Conservation (phyloP, 2,888 invertebrate species). For the Diloba caeruleocephala region DNA sequence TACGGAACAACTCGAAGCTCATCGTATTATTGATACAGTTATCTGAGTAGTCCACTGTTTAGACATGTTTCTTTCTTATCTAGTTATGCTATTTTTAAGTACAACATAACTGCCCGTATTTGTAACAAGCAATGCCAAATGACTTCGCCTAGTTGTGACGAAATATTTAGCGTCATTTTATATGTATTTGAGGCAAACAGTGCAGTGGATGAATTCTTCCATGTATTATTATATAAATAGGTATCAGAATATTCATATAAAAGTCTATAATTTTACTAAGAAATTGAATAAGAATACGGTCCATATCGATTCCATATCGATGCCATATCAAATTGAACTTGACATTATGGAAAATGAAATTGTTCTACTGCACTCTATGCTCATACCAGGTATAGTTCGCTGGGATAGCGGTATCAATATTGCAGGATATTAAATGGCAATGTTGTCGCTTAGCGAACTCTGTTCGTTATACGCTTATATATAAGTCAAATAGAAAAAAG, state of each 20-base stretch:
- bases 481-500: slow-evolving; percentile 13
- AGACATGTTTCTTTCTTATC: slow-evolving; percentile 24
- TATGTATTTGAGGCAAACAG: slow-evolving; percentile 11
- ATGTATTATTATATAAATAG: not conserved
- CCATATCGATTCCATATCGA: slow-evolving; percentile 46
- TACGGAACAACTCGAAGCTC: slow-evolving; percentile 19
- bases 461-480: slow-evolving; percentile 7
- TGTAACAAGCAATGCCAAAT: slow-evolving; percentile 28
- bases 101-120: slow-evolving; percentile 25
- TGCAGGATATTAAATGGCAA: slow-evolving; percentile 11
- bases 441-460: slow-evolving; percentile 5
- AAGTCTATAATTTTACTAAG: slow-evolving; percentile 5
- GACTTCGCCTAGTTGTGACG: slow-evolving; percentile 28
- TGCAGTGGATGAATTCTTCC: slow-evolving; percentile 24
- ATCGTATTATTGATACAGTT: slow-evolving; percentile 15
- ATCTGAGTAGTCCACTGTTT: slow-evolving; percentile 16
- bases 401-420: slow-evolving; percentile 17
- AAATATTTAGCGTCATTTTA: slow-evolving; percentile 11
- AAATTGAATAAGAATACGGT: slow-evolving; percentile 16
- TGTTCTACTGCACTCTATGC: slow-evolving; percentile 35
- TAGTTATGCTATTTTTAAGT: slow-evolving; percentile 30
- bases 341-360: slow-evolving; percentile 27
- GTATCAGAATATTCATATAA: slow-evolving; percentile 5
- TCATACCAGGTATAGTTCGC: slow-evolving; percentile 17
- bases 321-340: slow-evolving; percentile 40